Percentiles rank a stretch among this genome's conserved stretches.
Conservation (phyloP, 2,888 invertebrate species). For the Protophormia terraenovae region DNA sequence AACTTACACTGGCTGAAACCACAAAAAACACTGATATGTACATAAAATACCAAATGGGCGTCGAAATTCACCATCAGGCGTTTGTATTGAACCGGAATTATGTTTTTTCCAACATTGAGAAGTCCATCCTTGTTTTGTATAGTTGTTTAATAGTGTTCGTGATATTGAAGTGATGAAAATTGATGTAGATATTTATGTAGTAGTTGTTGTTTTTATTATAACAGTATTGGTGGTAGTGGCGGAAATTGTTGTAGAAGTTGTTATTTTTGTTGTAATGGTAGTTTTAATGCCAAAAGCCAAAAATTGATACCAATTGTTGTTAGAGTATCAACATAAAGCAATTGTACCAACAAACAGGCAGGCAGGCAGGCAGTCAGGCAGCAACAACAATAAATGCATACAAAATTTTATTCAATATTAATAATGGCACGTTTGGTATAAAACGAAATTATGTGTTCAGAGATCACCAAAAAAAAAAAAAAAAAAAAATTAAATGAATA, state of each 20-base stretch:
- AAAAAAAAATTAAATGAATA: neutral
- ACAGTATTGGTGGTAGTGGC: neutral
- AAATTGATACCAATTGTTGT: conserved; percentile 63
- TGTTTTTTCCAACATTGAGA: conserved; percentile 80
- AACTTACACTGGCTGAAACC: conserved; percentile 80
- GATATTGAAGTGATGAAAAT: conserved; percentile 29
- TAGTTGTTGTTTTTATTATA: neutral
- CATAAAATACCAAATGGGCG: conserved; percentile 80
- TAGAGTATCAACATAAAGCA: conserved; percentile 45
- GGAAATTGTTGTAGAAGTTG: neutral
- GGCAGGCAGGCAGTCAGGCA: too few species aligned
- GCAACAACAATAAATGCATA: conserved; percentile 29
- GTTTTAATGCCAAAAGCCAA: conserved; percentile 52
- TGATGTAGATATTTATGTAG: too few species aligned
- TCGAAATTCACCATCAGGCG: conserved; percentile 80
- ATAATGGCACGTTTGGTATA: conserved; percentile 55
- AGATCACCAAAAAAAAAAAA: neutral
- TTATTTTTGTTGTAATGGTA: neutral
- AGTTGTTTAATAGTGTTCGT: conserved; percentile 24
- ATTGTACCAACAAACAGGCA: too few species aligned
- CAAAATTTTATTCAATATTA: conserved; percentile 53
- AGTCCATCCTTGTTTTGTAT: conserved; percentile 75
- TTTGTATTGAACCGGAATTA: conserved; percentile 79
- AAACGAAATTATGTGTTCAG: conserved; percentile 27
- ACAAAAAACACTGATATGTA: conserved; percentile 80